phyloP scores from a whole-genome alignment of 2,113 vertebrate genomes.

The Scomber japonicus region DNA sequence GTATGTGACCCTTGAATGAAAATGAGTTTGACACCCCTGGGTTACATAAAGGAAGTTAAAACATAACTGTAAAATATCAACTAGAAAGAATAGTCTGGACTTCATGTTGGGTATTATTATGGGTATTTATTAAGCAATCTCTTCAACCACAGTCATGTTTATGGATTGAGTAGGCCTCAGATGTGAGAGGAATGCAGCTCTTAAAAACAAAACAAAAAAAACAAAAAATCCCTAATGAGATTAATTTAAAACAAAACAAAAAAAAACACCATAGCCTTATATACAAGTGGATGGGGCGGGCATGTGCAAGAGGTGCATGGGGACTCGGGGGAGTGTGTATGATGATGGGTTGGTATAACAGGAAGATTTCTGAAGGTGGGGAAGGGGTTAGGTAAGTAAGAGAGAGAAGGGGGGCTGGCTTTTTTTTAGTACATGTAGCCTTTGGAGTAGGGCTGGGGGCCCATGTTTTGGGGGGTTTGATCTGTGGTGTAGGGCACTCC shows the following conservation, averaged over 20 bases:
- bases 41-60: no score
- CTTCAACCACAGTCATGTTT: slow-evolving; percentile 85
- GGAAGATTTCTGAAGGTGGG: slow-evolving; percentile 58
- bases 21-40: no score
- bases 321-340: slow-evolving; percentile 54
- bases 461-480: slow-evolving; percentile 83
- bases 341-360: slow-evolving; percentile 73
- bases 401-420: slow-evolving; percentile 38
- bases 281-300: slow-evolving; percentile 79
- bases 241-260: slow-evolving; percentile 84
- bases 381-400: not conserved
- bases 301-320: slow-evolving; percentile 82
- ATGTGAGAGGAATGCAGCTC: slow-evolving; percentile 84
- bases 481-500: slow-evolving; percentile 85
- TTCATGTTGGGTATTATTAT: slow-evolving; percentile 78
- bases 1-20: no score
- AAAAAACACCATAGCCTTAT: slow-evolving; percentile 81
- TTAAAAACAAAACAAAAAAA: slow-evolving; percentile 72
- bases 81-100: slow-evolving; percentile 41
- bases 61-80: not conserved
- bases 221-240: slow-evolving; percentile 81
- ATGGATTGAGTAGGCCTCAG: slow-evolving; percentile 81
- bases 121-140: slow-evolving; percentile 87
- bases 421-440: slow-evolving; percentile 90
- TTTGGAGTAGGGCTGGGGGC: slow-evolving; percentile 91